Evolutionary conservation across 2,113 vertebrate species (phyloP).

Genomic region (Gobiocypris rarus): DNA sequence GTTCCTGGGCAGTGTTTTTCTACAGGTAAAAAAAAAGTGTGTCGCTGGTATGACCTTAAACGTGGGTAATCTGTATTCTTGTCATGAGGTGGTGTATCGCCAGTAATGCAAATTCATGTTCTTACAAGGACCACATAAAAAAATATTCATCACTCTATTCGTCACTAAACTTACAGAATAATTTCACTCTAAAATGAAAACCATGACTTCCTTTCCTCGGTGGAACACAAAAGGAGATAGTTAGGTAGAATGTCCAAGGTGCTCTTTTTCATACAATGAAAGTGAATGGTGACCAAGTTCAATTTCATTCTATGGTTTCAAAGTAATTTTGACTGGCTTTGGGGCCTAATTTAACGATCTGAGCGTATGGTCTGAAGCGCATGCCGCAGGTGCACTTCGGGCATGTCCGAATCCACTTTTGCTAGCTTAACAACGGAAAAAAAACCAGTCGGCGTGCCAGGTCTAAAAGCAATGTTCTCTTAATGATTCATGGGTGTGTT

Average conservation of each 20-base stretch:
- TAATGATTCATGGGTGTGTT: too few species aligned
- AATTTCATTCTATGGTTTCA: neutral
- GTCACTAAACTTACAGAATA: conserved; percentile 1
- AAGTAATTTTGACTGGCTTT: neutral
- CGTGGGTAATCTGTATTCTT: conserved; percentile 15
- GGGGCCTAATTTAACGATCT: too few species aligned
- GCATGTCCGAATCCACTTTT: too few species aligned
- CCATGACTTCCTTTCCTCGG: neutral
- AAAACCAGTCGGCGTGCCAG: too few species aligned
- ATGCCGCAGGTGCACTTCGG: too few species aligned
- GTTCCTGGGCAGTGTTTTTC: conserved; percentile 8
- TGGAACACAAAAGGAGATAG: neutral
- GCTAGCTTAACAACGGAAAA: too few species aligned
- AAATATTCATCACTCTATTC: neutral
- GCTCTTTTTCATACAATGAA: neutral
- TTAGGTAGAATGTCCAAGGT: neutral
- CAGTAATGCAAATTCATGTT: conserved; percentile 35
- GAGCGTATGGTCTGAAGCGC: too few species aligned
- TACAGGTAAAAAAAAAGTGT: conserved; percentile 10
- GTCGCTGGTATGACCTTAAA: neutral
- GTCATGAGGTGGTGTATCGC: conserved; percentile 28
- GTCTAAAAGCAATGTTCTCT: too few species aligned
- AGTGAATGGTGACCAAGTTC: neutral
- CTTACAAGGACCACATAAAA: neutral
- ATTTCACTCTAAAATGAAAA: neutral